phyloP scores from a whole-genome alignment of 2,113 vertebrate genomes.

The Martes martes region DNA sequence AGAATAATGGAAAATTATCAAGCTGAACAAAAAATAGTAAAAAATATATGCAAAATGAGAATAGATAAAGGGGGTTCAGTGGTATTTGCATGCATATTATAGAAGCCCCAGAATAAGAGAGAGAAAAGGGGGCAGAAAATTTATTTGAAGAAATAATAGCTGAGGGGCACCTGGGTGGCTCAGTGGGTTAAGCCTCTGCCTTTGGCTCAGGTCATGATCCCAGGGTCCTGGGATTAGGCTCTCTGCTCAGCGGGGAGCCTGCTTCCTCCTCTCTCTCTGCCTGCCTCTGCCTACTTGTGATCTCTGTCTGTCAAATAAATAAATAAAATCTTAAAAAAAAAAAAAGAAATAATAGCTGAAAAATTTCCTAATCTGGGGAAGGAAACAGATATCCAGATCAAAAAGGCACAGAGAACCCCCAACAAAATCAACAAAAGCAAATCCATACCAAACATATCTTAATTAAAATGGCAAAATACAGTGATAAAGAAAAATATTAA shows the following conservation, averaged over 20 bases:
- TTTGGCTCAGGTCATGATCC: no score
- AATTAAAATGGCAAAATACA: background rate
- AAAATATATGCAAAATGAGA: background rate
- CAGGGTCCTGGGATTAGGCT: no score
- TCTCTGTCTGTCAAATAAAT: no score
- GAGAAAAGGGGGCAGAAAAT: background rate
- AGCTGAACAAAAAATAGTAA: background rate
- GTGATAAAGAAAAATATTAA: background rate
- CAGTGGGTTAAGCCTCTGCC: no score
- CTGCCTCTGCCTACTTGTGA: no score
- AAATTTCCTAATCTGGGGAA: background rate
- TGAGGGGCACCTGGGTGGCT: background rate
- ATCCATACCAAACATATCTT: background rate
- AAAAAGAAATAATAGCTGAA: background rate
- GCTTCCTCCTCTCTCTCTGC: no score
- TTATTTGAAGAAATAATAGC: background rate
- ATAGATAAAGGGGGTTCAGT: background rate
- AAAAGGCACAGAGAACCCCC: background rate
- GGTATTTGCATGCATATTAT: background rate
- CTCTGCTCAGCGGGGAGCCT: no score
- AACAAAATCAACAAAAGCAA: background rate
- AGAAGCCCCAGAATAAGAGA: background rate
- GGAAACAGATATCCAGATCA: background rate
- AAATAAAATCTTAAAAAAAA: no score
- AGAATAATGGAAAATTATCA: background rate